These are phyloP conservation scores for Halcyon senegalensis DNA, from an alignment of 2,113 vertebrate genomes.

Conservation along the genomic window DNA sequence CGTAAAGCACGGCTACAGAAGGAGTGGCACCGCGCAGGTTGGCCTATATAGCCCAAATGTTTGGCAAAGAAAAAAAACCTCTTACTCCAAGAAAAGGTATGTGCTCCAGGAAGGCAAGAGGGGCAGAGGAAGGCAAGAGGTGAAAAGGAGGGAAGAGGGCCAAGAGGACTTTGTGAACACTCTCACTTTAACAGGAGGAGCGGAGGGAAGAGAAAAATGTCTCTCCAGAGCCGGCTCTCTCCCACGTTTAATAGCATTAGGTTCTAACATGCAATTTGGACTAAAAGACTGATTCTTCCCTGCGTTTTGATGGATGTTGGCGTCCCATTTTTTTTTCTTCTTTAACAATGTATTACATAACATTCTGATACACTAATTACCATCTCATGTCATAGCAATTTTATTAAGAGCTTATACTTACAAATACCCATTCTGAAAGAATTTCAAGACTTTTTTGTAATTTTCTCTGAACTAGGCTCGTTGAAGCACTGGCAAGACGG, in stretches of 20 bases:
- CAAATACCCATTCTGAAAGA: slow-evolving; percentile 22
- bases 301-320: not conserved
- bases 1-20: not conserved
- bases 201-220: not conserved
- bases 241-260: not conserved
- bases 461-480: slow-evolving; percentile 5
- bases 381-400: slow-evolving; percentile 36
- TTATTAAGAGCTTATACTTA: slow-evolving; percentile 50
- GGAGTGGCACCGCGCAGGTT: not conserved
- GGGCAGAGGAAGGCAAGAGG: not conserved
- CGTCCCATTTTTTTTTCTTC: not conserved
- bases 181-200: not conserved
- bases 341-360: slow-evolving; percentile 57
- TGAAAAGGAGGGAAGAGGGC: not conserved
- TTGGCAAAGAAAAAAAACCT: not conserved
- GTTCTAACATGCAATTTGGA: slow-evolving; percentile 15
- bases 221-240: not conserved
- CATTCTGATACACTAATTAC: slow-evolving; percentile 57
- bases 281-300: slow-evolving; percentile 30
- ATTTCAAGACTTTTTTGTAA: not conserved
- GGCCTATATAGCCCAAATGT: not conserved
- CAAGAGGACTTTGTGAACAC: not conserved
- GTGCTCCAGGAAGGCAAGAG: not conserved
- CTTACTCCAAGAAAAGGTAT: not conserved
- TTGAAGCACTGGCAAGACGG: not conserved